A percentile compares a stretch with the other conserved stretches of the same genome.
Evolutionary conservation across 2,797 vertebrate species (phyloP).

Genomic region (Cephalopachus bancanus): DNA sequence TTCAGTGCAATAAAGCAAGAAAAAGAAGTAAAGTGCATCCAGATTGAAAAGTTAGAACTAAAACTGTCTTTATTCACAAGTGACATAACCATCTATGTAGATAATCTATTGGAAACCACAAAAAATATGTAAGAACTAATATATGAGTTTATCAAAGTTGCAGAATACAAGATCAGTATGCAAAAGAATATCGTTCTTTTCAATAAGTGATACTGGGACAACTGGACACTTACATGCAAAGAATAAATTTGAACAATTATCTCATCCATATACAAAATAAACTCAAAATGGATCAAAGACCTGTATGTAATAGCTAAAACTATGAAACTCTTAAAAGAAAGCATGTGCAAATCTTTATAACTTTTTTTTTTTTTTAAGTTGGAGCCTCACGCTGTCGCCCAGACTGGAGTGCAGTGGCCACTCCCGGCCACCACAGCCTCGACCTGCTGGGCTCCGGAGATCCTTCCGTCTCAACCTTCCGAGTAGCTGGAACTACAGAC

Average conservation of each 20-base stretch:
- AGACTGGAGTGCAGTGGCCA: too few relatives aligned
- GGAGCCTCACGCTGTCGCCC: too few relatives aligned
- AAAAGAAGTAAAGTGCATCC: not conserved
- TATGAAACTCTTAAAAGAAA: not conserved
- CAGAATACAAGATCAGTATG: not conserved
- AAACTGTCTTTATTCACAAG: not conserved
- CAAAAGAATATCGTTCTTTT: not conserved
- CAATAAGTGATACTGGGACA: not conserved
- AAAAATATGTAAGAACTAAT: not conserved
- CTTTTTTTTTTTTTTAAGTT: not conserved
- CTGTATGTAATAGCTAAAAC: not conserved
- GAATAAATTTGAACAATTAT: not conserved
- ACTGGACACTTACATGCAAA: not conserved
- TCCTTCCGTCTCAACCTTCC: too few relatives aligned
- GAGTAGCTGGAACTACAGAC: too few relatives aligned
- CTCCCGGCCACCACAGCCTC: too few relatives aligned
- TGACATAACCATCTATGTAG: not conserved
- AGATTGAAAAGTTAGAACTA: not conserved
- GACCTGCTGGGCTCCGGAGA: too few relatives aligned
- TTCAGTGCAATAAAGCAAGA: not conserved
- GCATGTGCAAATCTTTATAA: not conserved
- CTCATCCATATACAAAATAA: not conserved
- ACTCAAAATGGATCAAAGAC: not conserved
- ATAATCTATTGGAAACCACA: not conserved
- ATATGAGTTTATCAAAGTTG: not conserved